These are phyloP conservation scores for Epirrhoe alternata DNA, from an alignment of 2,888 invertebrate species.

Conservation along the genomic window DNA sequence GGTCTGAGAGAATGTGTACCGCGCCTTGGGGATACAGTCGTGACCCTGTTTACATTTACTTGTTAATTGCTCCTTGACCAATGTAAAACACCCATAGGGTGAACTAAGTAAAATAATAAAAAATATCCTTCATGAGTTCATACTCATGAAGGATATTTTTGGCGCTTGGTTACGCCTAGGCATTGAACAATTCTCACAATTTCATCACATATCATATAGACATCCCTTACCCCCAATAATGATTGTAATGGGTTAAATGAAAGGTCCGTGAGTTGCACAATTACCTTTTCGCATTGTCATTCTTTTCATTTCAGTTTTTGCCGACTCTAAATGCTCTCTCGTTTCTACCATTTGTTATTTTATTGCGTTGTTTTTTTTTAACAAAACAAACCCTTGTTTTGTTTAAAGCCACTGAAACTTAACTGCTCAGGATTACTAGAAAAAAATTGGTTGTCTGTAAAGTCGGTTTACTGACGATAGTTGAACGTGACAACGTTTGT, in stretches of 20 bases:
- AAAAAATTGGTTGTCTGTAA: too few relatives aligned
- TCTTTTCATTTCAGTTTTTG: slow-evolving; percentile 70
- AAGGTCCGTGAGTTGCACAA: slow-evolving; percentile 71
- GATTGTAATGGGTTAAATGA: slow-evolving; percentile 64
- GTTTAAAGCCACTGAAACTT: too few relatives aligned
- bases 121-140: not conserved
- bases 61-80: too few relatives aligned
- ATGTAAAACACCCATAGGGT: too few relatives aligned
- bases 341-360: slow-evolving; percentile 55
- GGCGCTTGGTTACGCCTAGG: too few relatives aligned
- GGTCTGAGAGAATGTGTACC: too few relatives aligned
- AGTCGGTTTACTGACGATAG: too few relatives aligned
- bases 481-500: too few relatives aligned
- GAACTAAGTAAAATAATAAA: too few relatives aligned
- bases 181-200: slow-evolving; percentile 14
- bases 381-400: not conserved
- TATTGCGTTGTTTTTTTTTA: slow-evolving; percentile 7
- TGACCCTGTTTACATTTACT: too few relatives aligned
- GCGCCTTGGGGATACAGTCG: too few relatives aligned
- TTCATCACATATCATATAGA: slow-evolving; percentile 43
- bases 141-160: not conserved
- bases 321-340: slow-evolving; percentile 62
- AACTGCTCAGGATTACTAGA: too few relatives aligned
- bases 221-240: slow-evolving; percentile 51
- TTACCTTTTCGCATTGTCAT: slow-evolving; percentile 64